Evolutionary conservation across 2,797 vertebrate genomes (phyloP).

Genomic region (Alcedo quadribrachys): DNA sequence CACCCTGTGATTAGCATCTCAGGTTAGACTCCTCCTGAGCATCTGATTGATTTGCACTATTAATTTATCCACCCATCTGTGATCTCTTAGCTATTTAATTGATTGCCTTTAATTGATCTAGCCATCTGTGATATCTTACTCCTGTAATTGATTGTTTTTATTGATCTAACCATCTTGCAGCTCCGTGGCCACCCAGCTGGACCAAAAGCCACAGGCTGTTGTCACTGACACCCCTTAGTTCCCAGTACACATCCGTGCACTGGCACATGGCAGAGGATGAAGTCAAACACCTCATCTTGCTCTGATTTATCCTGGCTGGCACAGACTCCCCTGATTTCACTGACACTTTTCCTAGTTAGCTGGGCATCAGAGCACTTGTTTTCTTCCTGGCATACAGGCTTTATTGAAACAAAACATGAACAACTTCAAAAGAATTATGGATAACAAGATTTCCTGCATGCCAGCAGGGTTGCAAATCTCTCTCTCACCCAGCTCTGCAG

Average conservation of each 20-base stretch:
- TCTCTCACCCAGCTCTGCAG: not conserved
- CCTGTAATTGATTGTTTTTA: conserved; percentile 26
- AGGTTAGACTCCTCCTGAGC: not conserved
- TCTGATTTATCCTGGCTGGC: not conserved
- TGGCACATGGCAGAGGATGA: not conserved
- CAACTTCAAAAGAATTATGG: not conserved
- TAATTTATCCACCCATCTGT: conserved; percentile 51
- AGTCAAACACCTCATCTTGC: not conserved
- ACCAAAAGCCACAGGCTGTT: not conserved
- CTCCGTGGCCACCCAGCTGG: not conserved
- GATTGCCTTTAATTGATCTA: conserved; percentile 56
- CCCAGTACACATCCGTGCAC: not conserved
- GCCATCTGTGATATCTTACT: conserved; percentile 48
- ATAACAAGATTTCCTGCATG: not conserved
- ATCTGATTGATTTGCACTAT: conserved; percentile 52
- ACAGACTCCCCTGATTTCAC: not conserved
- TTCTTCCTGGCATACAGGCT: not conserved
- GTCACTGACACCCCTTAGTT: not conserved
- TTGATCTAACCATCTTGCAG: conserved; percentile 26
- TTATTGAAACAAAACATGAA: not conserved
- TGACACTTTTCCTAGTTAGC: not conserved
- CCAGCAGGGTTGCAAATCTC: not conserved
- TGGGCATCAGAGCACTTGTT: not conserved
- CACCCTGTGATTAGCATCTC: conserved; percentile 3
- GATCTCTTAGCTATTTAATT: conserved; percentile 54